Evolutionary conservation across 2,113 vertebrate genomes (phyloP), one percentile per base, ranked within the genome.

Genomic region (Varanus salvator): DNA sequence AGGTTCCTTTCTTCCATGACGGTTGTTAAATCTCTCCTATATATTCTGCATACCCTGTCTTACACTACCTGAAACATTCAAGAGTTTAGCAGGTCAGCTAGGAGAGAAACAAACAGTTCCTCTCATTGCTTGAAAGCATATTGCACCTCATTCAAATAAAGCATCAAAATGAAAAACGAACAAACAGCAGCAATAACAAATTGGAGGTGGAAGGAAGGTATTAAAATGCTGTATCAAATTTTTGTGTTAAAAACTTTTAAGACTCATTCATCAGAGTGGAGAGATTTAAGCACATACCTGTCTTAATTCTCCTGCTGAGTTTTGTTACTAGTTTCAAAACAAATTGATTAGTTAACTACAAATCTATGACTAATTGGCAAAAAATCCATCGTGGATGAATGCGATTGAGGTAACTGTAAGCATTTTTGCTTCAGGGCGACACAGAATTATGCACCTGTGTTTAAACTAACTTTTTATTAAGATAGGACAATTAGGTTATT

Each of bases 291-390:
- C 76, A 50, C 11, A 12, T 50, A 4, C 25, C 48, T 78, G 27
- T 50, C 23, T 83, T 38, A 81, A 81, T 15, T 60, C 60, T 60
- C 48, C 48, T 3, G 29, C 3, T 25, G 54, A 81, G 60, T 31
- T 27, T 25, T 29, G 6, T 81, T 81, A n/a, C 54, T 60, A 34
- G 29, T 25, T 80, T 80, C 48, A 50, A 80, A 80, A 50, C 5
- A 80, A 80, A 14, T 11, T 44, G 8, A 11, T 81, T 17, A 60
- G 60, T n/a, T 54, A n/a, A 60, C 52, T 60, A 60, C 54, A 80
- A 80, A 80, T 57, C 50, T 80, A 50, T 57, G 60, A 81, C 31
- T 60, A 81, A 81, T 34, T 81, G 31, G 80, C 80, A 80, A 80
- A 54, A 80, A 29, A 54, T 52, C 23, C 14, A n/a, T 80, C 31